Evolutionary conservation across 2,888 invertebrate genomes (phyloP), one percentile per base, ranked within the genome.

Genomic region (Entomobrya multifasciata): DNA sequence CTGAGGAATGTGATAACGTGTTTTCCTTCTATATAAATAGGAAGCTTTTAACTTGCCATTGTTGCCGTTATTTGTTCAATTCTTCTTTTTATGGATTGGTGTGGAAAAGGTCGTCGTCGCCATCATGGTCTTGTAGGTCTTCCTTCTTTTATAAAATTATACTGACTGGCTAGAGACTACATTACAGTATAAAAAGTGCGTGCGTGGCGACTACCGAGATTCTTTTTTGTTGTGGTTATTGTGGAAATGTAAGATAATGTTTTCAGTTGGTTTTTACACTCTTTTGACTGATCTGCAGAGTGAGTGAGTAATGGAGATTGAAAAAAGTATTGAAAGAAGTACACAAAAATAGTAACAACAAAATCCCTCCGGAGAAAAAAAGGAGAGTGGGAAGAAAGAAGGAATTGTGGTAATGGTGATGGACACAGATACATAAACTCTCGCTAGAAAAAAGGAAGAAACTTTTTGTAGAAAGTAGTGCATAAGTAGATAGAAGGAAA

Each of bases 241-340:
- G 55, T 55, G 55, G 55, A 17, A 20, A 20, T 55, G 22, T 1
- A 11, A 17, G 55, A 22, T 22, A 20, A 20, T 55, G 20, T 55
- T 25, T n/a, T 57, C 57, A 25, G 11, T 57, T 22, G 11, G n/a
- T 57, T 30, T 27, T 60, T n/a, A 17, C 15, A 36, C 62, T n/a
- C 62, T 36, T 27, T 15, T 60, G 60, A 52, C 52, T 52, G 52
- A 52, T 52, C 52, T 55, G 20, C 55, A 27, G 15, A 36, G 36
- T 36, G 36, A 62, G 55, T 62, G 62, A 62, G 62, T 36, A 30
- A 30, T 62, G 62, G 62, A 62, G n/a, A 62, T 62, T 62, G 62
- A n/a, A 27, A 30, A 30, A 62, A 62, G 62, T 62, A 62, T 27
- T 62, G 62, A 62, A 62, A 62, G 36, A n/a, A 36, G 0, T 62